These are phyloP conservation scores for Hermaeophaga mercurialis DNA, from an alignment of 2,888 invertebrate genomes.

Conservation along the genomic window DNA sequence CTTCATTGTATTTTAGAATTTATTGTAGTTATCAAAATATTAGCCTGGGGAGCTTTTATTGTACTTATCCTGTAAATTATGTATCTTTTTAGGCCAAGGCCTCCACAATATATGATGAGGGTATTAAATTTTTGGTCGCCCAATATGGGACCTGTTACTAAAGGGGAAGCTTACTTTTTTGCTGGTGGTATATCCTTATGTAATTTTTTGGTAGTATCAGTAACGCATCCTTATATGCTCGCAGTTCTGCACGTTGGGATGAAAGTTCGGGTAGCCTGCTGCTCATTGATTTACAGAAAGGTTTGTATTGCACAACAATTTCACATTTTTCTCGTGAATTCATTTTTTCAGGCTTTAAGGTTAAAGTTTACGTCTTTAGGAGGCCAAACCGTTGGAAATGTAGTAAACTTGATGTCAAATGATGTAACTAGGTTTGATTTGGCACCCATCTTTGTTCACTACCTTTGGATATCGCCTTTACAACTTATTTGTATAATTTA, in stretches of 20 bases:
- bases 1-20: too few species aligned
- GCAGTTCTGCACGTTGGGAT: constrained; percentile 71
- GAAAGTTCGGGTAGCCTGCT: constrained; percentile 73
- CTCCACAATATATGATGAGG: constrained; percentile 51
- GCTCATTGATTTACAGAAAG: constrained; percentile 78
- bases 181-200: constrained; percentile 63
- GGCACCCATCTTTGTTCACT: constrained; percentile 70
- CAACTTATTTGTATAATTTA: constrained; percentile 66
- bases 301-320: constrained; percentile 46
- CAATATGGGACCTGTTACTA: constrained; percentile 47
- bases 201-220: constrained; percentile 65
- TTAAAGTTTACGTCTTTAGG: constrained; percentile 75
- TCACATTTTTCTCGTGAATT: too few species aligned
- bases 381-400: constrained; percentile 66
- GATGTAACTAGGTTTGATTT: constrained; percentile 77
- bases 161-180: constrained; percentile 63
- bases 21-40: too few species aligned
- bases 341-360: constrained; percentile 65
- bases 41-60: neutral
- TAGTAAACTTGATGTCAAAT: constrained; percentile 75
- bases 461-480: constrained; percentile 73
- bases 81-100: constrained; percentile 36
- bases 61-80: too few species aligned
- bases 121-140: constrained; percentile 53
- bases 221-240: constrained; percentile 75